phyloP scores from a whole-genome alignment of 2,797 vertebrate species.

The Tinamus major region DNA sequence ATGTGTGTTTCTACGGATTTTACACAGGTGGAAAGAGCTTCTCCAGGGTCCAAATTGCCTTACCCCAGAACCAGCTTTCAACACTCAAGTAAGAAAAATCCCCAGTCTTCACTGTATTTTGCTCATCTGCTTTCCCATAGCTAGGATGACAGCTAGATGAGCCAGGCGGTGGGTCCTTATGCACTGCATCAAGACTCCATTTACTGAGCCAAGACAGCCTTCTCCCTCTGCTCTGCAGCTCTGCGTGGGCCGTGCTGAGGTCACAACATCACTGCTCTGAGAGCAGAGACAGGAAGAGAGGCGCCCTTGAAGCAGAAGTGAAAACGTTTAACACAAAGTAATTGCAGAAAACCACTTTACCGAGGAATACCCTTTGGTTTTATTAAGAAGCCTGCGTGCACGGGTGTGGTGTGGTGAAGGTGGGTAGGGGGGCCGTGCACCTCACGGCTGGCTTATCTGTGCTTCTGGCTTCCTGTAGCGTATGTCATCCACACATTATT shows the following conservation, averaged over 20 bases:
- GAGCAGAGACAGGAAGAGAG: conserved; percentile 20
- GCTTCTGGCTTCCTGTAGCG: background rate
- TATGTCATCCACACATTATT: background rate
- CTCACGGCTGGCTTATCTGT: background rate
- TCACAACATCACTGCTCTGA: background rate
- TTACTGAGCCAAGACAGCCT: background rate
- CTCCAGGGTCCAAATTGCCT: background rate
- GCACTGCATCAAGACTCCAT: rapidly evolving
- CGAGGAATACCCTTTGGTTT: conserved; percentile 71
- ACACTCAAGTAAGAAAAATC: background rate
- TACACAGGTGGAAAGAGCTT: conserved; percentile 1
- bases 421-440: background rate
- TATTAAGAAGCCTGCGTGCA: background rate
- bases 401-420: conserved; percentile 23
- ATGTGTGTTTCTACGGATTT: background rate
- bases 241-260: background rate
- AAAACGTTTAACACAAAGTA: conserved; percentile 39
- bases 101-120: background rate
- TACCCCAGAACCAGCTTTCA: conserved; percentile 13
- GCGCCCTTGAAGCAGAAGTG: conserved; percentile 46
- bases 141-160: rapidly evolving
- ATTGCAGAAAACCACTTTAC: conserved; percentile 64
- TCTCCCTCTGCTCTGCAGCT: rapidly evolving
- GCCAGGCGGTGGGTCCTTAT: background rate
- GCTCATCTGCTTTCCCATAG: rapidly evolving